A percentile compares a stretch with the other conserved stretches of the same genome.
These are phyloP conservation scores for Gambusia yucatana DNA, from an alignment of 2,797 vertebrate species.

Conservation along the genomic window DNA sequence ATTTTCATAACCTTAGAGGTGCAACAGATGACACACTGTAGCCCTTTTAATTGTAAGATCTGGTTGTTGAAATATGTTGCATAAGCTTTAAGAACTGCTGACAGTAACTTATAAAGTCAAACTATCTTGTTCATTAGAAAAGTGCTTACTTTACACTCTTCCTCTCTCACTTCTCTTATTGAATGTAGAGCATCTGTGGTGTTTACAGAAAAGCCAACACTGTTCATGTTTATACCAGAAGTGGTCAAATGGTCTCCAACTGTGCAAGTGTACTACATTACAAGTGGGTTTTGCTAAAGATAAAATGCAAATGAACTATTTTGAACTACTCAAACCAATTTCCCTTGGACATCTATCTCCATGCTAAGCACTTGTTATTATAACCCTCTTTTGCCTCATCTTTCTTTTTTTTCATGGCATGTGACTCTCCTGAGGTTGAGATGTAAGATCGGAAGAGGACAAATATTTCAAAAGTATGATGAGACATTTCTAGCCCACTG, in stretches of 20 bases:
- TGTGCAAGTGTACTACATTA: background rate
- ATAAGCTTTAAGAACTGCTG: background rate
- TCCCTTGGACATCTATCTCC: slow-evolving; percentile 36
- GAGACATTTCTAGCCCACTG: background rate
- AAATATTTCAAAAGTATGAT: slow-evolving; percentile 3
- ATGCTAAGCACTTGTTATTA: slow-evolving; percentile 21
- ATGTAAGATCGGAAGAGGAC: slow-evolving; percentile 30
- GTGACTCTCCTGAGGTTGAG: slow-evolving; percentile 21
- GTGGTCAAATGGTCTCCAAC: background rate
- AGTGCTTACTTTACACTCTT: background rate
- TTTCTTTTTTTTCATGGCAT: background rate
- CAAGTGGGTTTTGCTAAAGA: background rate
- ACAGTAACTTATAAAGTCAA: too few relatives aligned
- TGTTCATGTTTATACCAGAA: background rate
- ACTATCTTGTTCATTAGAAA: background rate
- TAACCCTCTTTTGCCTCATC: slow-evolving; percentile 10
- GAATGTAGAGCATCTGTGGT: background rate
- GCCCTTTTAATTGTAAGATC: background rate
- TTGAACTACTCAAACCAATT: slow-evolving; percentile 15
- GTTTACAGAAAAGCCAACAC: background rate
- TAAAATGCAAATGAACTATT: background rate
- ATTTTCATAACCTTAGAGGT: background rate
- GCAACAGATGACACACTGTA: background rate
- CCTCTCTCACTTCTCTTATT: background rate
- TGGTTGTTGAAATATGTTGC: background rate